phyloP scores from a whole-genome alignment of 2,888 invertebrate species.

The Heterodera filipjevi region DNA sequence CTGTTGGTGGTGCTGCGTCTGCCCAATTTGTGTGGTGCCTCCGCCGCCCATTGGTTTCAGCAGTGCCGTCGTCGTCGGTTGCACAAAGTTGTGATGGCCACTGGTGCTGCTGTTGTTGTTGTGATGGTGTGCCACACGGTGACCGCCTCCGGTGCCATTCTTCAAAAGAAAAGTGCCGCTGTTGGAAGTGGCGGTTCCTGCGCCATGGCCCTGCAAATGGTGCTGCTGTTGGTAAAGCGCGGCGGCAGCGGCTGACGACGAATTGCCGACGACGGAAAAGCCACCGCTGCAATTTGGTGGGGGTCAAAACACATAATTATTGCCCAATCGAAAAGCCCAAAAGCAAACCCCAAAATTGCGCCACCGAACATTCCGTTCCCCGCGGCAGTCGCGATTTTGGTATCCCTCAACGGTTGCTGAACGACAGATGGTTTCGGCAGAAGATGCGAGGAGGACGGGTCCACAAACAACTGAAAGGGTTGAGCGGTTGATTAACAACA shows the following conservation, averaged over 20 bases:
- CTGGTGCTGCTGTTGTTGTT: background rate
- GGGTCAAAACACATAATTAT: background rate
- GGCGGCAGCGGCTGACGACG: background rate
- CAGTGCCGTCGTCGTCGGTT: conserved; percentile 10
- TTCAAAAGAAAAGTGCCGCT: background rate
- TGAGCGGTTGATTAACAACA: too few relatives aligned
- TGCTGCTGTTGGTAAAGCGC: background rate
- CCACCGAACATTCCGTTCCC: conserved; percentile 8
- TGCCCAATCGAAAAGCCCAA: background rate
- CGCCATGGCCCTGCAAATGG: background rate
- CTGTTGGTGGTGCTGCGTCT: background rate
- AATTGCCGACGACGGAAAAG: background rate
- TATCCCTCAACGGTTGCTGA: background rate
- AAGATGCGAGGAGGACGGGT: background rate
- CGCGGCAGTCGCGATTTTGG: background rate
- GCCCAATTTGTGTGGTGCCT: background rate
- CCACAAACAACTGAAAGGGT: conserved; percentile 9
- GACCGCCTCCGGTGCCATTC: background rate
- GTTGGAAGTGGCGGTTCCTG: background rate
- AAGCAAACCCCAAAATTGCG: background rate
- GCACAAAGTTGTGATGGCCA: background rate
- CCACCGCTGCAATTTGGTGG: background rate
- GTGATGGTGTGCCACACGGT: background rate
- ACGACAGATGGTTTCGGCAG: background rate
- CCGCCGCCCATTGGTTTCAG: conserved; percentile 3